Evolutionary conservation across 2,113 vertebrate species (phyloP).

Genomic region (Pachyramphus minor): DNA sequence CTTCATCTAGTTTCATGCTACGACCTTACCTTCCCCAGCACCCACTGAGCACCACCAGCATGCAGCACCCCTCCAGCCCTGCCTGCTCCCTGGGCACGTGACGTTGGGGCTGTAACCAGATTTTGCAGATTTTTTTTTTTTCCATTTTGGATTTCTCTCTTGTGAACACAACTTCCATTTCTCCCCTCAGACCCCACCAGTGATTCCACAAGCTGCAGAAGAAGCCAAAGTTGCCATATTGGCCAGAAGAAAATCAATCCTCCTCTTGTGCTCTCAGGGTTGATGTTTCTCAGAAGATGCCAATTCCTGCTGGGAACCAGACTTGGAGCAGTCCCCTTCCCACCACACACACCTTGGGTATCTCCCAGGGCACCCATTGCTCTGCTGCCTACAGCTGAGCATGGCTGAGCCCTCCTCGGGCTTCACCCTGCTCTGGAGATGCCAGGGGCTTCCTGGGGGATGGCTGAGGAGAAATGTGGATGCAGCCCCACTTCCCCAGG

Average conservation of each 20-base stretch:
- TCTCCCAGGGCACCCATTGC: neutral
- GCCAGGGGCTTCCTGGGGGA: fast-evolving
- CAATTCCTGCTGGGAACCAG: neutral
- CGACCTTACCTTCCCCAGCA: neutral
- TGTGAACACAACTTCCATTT: neutral
- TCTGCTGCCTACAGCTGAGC: fast-evolving
- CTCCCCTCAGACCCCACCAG: neutral
- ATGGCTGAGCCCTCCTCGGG: fast-evolving
- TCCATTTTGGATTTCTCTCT: neutral
- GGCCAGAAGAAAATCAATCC: neutral
- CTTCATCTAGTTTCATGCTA: neutral
- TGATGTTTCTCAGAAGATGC: neutral
- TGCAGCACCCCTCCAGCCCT: neutral
- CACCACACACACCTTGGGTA: neutral
- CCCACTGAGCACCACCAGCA: neutral
- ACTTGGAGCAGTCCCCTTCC: neutral
- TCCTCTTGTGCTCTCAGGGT: neutral
- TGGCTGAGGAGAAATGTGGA: neutral
- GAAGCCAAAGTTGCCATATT: neutral
- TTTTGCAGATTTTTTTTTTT: neutral
- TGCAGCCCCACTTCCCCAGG: fast-evolving
- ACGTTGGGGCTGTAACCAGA: fast-evolving
- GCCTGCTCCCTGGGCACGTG: neutral
- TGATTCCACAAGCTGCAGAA: neutral
- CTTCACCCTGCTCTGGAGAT: neutral